phyloP scores from a whole-genome alignment of 2,113 vertebrate genomes.

The Phoxinus phoxinus region DNA sequence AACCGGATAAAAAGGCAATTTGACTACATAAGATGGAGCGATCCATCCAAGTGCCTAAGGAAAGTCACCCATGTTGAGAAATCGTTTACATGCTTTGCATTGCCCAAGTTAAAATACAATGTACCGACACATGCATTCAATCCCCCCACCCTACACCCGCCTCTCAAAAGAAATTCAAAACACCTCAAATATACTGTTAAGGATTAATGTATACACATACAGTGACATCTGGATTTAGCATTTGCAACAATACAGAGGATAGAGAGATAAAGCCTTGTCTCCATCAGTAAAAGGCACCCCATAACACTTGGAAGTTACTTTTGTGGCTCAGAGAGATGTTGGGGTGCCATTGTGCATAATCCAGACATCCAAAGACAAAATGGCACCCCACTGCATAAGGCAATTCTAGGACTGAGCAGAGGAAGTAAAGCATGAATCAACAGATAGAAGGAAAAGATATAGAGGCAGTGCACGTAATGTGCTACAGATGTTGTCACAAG shows the following conservation, averaged over 20 bases:
- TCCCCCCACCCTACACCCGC: neutral
- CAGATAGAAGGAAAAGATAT: neutral
- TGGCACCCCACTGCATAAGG: slow-evolving; percentile 51
- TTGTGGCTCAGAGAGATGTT: slow-evolving; percentile 33
- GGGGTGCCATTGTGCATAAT: slow-evolving; percentile 45
- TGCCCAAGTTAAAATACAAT: slow-evolving; percentile 43
- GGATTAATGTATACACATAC: neutral
- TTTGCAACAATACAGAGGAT: slow-evolving; percentile 15
- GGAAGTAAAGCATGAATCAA: slow-evolving; percentile 8
- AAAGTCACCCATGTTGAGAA: neutral
- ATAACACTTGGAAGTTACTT: slow-evolving; percentile 32
- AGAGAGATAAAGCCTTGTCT: slow-evolving; percentile 48
- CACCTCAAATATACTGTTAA: slow-evolving; percentile 18
- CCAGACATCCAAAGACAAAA: slow-evolving; percentile 37
- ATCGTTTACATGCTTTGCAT: slow-evolving; percentile 28
- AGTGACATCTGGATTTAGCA: slow-evolving; percentile 19
- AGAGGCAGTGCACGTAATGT: neutral
- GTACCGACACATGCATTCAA: slow-evolving; percentile 49
- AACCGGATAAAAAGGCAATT: slow-evolving; percentile 14
- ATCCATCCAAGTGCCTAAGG: neutral
- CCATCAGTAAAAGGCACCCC: slow-evolving; percentile 55
- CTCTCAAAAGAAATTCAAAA: neutral
- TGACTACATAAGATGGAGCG: slow-evolving; percentile 16
- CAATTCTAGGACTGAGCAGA: slow-evolving; percentile 47
- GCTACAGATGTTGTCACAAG: neutral